phyloP scores from a whole-genome alignment of 2,113 vertebrate genomes.

The Macaca nemestrina region DNA sequence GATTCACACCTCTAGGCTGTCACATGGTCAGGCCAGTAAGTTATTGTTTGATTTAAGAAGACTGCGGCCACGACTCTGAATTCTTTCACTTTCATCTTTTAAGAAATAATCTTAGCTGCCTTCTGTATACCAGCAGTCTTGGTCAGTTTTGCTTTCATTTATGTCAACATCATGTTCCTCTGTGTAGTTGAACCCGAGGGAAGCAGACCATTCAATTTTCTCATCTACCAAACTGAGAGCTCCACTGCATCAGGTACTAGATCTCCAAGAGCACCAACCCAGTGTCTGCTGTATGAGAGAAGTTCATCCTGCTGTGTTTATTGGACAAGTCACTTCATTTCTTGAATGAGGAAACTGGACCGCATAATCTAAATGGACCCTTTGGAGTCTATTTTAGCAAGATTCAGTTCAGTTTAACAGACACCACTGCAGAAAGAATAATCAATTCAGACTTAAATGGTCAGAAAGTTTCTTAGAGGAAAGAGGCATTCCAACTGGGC shows the following conservation, averaged over 20 bases:
- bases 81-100: background rate
- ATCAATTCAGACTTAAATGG: background rate
- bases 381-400: background rate
- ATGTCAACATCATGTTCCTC: background rate
- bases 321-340: background rate
- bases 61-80: background rate
- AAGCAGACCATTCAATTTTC: background rate
- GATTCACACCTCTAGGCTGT: background rate
- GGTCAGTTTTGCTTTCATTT: background rate
- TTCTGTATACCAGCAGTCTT: background rate
- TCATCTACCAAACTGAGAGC: background rate
- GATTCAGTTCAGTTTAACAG: background rate
- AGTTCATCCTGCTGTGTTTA: background rate
- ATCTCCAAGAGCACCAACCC: background rate
- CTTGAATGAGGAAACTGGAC: background rate
- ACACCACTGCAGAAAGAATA: background rate
- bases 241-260: too few species aligned
- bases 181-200: background rate
- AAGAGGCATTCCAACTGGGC: background rate
- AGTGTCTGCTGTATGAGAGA: background rate
- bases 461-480: background rate
- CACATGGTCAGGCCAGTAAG: background rate
- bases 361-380: background rate
- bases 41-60: background rate
- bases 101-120: background rate